phyloP scores from a whole-genome alignment of 2,888 invertebrate genomes.

The Drosophila diplacantha region DNA sequence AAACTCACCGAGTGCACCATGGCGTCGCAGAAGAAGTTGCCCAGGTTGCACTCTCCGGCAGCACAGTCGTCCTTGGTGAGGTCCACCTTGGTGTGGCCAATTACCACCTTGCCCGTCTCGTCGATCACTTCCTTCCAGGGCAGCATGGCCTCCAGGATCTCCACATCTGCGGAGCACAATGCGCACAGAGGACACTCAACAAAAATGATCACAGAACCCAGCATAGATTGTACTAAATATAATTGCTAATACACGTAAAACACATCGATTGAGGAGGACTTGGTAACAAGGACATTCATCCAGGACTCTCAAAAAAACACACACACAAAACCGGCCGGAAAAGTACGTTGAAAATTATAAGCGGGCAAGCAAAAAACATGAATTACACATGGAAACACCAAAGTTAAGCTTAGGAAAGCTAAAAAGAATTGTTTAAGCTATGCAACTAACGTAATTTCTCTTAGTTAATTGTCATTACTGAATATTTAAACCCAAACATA shows the following conservation, averaged over 20 bases:
- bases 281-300: background rate
- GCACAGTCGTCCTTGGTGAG: constrained; percentile 80
- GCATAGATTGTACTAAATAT: background rate
- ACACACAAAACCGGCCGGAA: background rate
- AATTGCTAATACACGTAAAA: background rate
- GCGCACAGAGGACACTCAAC: constrained; percentile 7
- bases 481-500: background rate
- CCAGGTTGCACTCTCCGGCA: constrained; percentile 84
- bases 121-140: constrained; percentile 82
- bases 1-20: constrained; percentile 82
- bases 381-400: background rate
- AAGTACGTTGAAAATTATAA: no score
- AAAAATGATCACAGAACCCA: background rate
- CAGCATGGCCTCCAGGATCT: constrained; percentile 80
- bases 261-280: background rate
- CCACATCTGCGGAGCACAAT: constrained; percentile 78
- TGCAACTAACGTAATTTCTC: background rate
- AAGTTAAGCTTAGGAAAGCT: background rate
- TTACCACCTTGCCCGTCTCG: constrained; percentile 78
- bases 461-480: background rate
- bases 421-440: background rate
- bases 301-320: background rate
- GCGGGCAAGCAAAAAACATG: background rate
- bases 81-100: constrained; percentile 81
- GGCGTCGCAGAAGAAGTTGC: constrained; percentile 85